These are phyloP conservation scores for Heliconius charithonia DNA, from an alignment of 2,888 invertebrate genomes.

Conservation along the genomic window DNA sequence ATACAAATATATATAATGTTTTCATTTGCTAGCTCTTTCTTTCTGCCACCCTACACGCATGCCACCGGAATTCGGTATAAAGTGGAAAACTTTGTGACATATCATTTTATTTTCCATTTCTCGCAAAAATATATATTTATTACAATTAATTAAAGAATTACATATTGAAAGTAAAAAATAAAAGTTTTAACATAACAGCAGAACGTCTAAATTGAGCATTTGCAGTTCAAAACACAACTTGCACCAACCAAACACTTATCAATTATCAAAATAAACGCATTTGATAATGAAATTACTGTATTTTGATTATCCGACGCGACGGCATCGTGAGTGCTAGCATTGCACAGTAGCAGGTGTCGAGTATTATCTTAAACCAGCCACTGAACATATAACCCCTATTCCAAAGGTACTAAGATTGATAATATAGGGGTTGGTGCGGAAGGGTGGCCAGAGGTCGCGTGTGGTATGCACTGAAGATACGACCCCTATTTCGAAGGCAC, in stretches of 20 bases:
- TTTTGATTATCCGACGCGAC: slow-evolving; percentile 77
- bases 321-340: slow-evolving; percentile 75
- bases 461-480: slow-evolving; percentile 47
- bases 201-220: neutral
- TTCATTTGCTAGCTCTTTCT: neutral
- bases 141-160: neutral
- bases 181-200: neutral
- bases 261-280: slow-evolving; percentile 64
- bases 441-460: slow-evolving; percentile 51
- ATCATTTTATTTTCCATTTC: no score
- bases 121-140: neutral
- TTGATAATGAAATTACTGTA: slow-evolving; percentile 73
- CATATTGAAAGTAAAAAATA: neutral
- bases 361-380: slow-evolving; percentile 70
- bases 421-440: slow-evolving; percentile 4
- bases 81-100: neutral
- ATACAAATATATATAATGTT: neutral
- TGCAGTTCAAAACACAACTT: neutral
- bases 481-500: slow-evolving; percentile 31
- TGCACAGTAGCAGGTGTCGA: slow-evolving; percentile 76
- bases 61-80: neutral
- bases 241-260: slow-evolving; percentile 34
- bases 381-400: slow-evolving; percentile 35
- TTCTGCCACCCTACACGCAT: neutral
- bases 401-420: slow-evolving; percentile 31